Evolutionary conservation across 2,888 invertebrate species (phyloP).

Genomic region (Yponomeuta cagnagella): DNA sequence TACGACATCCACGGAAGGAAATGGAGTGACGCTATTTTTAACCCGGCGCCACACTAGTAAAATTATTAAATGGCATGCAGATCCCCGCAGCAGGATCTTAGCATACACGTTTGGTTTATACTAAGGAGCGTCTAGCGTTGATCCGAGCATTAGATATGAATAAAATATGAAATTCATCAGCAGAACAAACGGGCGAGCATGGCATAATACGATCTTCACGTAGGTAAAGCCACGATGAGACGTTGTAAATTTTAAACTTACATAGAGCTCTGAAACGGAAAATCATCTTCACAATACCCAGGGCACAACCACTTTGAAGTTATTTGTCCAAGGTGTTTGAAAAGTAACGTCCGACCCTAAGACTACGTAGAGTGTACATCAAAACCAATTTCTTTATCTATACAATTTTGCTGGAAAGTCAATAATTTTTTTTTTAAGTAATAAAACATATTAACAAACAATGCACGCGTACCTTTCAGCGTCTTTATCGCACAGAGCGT

Average conservation of each 20-base stretch:
- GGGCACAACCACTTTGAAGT: background rate
- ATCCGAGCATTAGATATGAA: slow-evolving; percentile 38
- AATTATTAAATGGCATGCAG: background rate
- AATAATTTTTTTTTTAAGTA: too few species aligned
- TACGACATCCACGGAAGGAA: too few species aligned
- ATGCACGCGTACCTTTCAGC: too few species aligned
- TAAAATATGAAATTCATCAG: slow-evolving; percentile 67
- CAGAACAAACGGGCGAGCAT: slow-evolving; percentile 43
- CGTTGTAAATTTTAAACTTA: background rate
- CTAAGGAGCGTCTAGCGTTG: background rate
- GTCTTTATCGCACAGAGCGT: too few species aligned
- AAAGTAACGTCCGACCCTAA: too few species aligned
- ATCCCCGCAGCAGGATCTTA: background rate
- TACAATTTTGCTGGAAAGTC: too few species aligned
- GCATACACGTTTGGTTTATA: background rate
- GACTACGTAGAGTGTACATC: background rate
- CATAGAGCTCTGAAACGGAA: background rate
- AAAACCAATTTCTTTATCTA: background rate
- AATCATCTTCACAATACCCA: background rate
- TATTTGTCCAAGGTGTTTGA: background rate
- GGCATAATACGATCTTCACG: slow-evolving; percentile 25
- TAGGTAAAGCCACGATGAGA: background rate
- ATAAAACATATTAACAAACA: too few species aligned
- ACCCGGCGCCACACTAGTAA: too few species aligned
- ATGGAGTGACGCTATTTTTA: too few species aligned